Evolutionary conservation across 2,797 vertebrate species (phyloP), one percentile per base, ranked within the genome.

Genomic region (Cygnus olor): DNA sequence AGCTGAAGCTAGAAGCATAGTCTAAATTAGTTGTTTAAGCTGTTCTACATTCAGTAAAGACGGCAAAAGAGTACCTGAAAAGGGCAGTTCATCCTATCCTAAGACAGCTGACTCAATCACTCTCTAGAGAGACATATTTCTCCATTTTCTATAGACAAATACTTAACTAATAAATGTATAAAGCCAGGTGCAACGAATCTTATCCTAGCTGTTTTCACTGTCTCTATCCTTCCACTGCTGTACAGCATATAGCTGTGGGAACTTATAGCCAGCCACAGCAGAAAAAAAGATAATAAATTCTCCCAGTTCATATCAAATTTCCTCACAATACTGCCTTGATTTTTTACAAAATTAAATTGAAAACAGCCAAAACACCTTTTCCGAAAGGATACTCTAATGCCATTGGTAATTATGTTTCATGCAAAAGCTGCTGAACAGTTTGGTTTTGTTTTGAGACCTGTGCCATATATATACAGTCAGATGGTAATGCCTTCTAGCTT

Each of bases 381-480:
- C 7, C 24, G 57, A 70, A 81, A 51, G 21, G 5, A 5, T 68
- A 6, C 45, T 72, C 25, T 61, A 38, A 2, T 45, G 12, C 3
- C 6, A 14, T 15, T 11, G 19, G 13, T 69, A 91, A 80, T 44
- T 22, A 61, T 1, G 3, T 27, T 77, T 61, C 12, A 2, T 74
- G 19, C 28, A 77, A 84, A 86, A 87, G 7, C 20, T 32, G 30
- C 45, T 17, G 25, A 81, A 34, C 1, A 22, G 7, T 38, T 38
- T 38, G 3, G 2, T 0, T 7, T 84, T 86, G 3, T 80, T 82
- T 65, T 58, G 20, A 63, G 54, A 36, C 9, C 7, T 40, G 15
- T 0, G 0, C 38, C n/a, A 10, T 61, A 9, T 28, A 47, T 8
- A 47, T 8, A 7, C 7, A 45, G 17, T 44, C 16, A 40, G 25